Percentiles rank a stretch among this genome's conserved stretches.
These are phyloP conservation scores for Oconnorella tubifera DNA, from an alignment of 2,888 invertebrate genomes.

Conservation along the genomic window DNA sequence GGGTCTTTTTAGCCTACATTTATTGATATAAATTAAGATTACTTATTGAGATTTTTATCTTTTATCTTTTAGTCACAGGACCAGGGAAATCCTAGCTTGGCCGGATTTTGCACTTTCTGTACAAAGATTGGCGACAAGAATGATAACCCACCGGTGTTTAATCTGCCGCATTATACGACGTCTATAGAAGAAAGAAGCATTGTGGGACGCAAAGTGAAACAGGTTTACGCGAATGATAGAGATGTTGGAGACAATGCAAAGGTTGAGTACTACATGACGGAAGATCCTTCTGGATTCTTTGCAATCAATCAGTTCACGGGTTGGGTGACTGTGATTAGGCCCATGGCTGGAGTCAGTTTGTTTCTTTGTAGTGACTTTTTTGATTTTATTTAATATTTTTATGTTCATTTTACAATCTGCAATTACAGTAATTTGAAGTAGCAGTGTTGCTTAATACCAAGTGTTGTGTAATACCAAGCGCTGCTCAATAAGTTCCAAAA, in stretches of 20 bases:
- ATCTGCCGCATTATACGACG: conserved; percentile 43
- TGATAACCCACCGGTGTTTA: conserved; percentile 51
- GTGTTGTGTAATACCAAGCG: too few relatives aligned
- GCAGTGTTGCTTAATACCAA: too few relatives aligned
- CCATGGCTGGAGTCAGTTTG: conserved; percentile 60
- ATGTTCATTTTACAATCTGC: too few relatives aligned
- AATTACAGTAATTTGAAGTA: too few relatives aligned
- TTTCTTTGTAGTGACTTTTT: neutral
- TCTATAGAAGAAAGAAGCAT: conserved; percentile 44
- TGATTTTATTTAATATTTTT: too few relatives aligned
- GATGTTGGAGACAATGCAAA: conserved; percentile 91
- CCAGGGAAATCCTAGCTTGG: conserved; percentile 92
- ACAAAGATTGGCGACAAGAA: conserved; percentile 50
- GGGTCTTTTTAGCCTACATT: too few relatives aligned
- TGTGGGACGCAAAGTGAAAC: conserved; percentile 37
- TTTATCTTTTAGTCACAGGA: conserved; percentile 90
- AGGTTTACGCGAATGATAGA: conserved; percentile 90
- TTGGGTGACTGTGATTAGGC: conserved; percentile 92
- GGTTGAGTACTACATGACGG: conserved; percentile 53
- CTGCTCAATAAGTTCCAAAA: too few relatives aligned
- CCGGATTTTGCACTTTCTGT: conserved; percentile 62
- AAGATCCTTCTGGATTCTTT: conserved; percentile 84
- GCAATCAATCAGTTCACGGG: conserved; percentile 94
- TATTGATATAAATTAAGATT: too few relatives aligned
- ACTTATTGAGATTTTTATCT: too few relatives aligned